Percentiles rank a stretch among this genome's conserved stretches.
Conservation (phyloP, 2,113 vertebrate genomes). For the Bungarus multicinctus region DNA sequence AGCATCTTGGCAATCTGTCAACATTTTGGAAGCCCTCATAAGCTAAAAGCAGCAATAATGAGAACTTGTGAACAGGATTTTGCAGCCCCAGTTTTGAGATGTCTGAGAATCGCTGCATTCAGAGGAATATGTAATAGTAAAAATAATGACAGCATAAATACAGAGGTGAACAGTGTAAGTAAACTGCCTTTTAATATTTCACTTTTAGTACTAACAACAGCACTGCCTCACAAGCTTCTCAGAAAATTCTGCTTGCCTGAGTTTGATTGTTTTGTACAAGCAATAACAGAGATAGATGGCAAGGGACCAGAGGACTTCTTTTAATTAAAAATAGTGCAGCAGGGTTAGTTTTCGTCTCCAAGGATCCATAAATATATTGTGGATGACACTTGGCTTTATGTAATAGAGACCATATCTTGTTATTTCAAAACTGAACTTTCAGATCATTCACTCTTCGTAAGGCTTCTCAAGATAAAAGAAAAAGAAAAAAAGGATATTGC, state of each 20-base stretch:
- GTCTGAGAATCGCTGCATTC: neutral
- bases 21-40: neutral
- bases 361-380: neutral
- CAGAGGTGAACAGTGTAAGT: neutral
- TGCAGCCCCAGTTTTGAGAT: neutral
- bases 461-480: neutral
- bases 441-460: neutral
- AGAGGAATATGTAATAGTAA: neutral
- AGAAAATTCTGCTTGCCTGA: neutral
- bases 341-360: neutral
- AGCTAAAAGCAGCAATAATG: neutral
- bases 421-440: neutral
- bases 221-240: neutral
- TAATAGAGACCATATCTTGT: neutral
- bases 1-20: neutral
- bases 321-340: conserved; percentile 14
- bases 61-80: neutral
- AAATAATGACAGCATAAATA: neutral
- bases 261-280: neutral
- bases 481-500: neutral
- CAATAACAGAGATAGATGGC: neutral
- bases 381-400: neutral
- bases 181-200: neutral
- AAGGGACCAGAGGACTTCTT: neutral
- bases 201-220: neutral